A percentile compares a stretch with the other conserved stretches of the same genome.
Evolutionary conservation across 2,888 invertebrate genomes (phyloP).

Genomic region (Clusia tigrina): DNA sequence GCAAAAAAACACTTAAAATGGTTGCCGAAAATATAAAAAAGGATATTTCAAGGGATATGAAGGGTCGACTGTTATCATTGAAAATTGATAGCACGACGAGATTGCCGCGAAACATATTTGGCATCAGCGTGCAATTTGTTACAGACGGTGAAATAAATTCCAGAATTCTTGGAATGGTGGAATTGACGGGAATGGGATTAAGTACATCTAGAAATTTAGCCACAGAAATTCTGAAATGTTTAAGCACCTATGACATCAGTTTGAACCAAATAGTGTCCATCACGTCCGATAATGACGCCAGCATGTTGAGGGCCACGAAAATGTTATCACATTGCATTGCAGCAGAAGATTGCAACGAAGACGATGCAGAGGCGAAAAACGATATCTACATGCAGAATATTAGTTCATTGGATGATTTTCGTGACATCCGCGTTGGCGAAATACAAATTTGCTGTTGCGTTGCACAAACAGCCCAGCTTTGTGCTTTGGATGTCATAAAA

Average conservation of each 20-base stretch:
- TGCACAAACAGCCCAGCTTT: constrained; percentile 32
- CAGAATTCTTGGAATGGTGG: constrained; percentile 29
- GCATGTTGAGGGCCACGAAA: constrained; percentile 28
- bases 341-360: not conserved
- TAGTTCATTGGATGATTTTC: not conserved
- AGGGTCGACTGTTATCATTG: constrained; percentile 21
- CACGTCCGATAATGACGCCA: constrained; percentile 31
- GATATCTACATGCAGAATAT: constrained; percentile 20
- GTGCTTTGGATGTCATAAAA: constrained; percentile 31
- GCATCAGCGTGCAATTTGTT: constrained; percentile 33
- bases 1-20: constrained; percentile 26
- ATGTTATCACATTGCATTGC: constrained; percentile 23
- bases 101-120: constrained; percentile 22
- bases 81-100: constrained; percentile 30
- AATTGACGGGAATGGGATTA: constrained; percentile 30
- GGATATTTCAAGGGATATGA: constrained; percentile 19
- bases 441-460: constrained; percentile 32
- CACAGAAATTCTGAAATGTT: constrained; percentile 18
- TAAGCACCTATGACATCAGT: constrained; percentile 30
- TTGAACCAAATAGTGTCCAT: constrained; percentile 32
- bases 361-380: constrained; percentile 20
- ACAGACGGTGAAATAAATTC: constrained; percentile 25
- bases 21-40: constrained; percentile 26
- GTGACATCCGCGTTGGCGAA: not conserved
- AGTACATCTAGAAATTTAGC: constrained; percentile 23